phyloP scores from a whole-genome alignment of 2,113 vertebrate species.

The Empidonax traillii region DNA sequence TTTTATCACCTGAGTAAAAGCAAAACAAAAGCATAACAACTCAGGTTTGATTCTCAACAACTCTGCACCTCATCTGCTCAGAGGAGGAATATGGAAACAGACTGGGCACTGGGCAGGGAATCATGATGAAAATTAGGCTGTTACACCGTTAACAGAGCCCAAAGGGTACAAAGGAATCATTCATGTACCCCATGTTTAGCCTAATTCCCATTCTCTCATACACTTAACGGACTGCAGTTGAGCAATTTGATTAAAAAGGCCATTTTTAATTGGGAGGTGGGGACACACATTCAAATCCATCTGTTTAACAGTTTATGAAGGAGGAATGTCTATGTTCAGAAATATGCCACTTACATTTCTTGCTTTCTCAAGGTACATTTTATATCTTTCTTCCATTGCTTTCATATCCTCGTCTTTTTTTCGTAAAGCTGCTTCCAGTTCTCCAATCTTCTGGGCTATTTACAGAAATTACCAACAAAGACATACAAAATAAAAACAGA shows the following conservation, averaged over 20 bases:
- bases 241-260: background rate
- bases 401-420: slow-evolving; percentile 99
- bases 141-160: background rate
- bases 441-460: slow-evolving; percentile 87
- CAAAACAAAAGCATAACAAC: background rate
- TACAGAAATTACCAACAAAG: background rate
- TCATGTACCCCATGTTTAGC: background rate
- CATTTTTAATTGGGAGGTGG: background rate
- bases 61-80: background rate
- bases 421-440: slow-evolving; percentile 90
- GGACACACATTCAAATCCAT: background rate
- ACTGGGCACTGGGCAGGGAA: background rate
- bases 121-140: background rate
- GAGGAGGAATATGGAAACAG: background rate
- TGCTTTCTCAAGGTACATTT: slow-evolving; percentile 98
- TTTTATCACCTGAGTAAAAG: slow-evolving; percentile 85
- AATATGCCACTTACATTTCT: slow-evolving; percentile 84
- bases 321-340: background rate
- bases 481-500: background rate
- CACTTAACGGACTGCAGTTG: background rate
- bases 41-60: background rate
- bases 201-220: background rate
- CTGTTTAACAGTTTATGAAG: background rate
- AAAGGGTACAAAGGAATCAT: background rate
- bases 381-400: slow-evolving; percentile 97